A percentile compares a stretch with the other conserved stretches of the same genome.
Conservation (phyloP, 2,888 invertebrate species). For the Dryococelus australis region DNA sequence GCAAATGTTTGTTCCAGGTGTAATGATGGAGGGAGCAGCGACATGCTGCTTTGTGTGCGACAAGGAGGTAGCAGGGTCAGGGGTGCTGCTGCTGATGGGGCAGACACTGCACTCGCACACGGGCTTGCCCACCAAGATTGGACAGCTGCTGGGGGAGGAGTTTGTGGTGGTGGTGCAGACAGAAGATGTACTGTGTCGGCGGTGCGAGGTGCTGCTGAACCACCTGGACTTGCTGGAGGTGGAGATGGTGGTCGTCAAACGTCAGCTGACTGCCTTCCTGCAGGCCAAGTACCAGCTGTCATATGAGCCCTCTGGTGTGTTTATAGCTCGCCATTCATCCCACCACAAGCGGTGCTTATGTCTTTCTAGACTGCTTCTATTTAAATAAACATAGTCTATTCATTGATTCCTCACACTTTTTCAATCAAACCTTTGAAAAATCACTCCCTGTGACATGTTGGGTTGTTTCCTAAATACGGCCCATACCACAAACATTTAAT, state of each 20-base stretch:
- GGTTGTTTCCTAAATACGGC: too few species aligned
- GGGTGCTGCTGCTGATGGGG: conserved; percentile 52
- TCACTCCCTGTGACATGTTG: too few species aligned
- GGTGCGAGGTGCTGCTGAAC: conserved; percentile 60
- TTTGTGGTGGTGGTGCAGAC: conserved; percentile 61
- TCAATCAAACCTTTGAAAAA: too few species aligned
- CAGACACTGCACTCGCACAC: conserved; percentile 58
- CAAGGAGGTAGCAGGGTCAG: conserved; percentile 55
- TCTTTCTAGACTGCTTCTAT: too few species aligned
- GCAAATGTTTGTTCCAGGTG: too few species aligned
- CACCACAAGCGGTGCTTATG: too few species aligned
- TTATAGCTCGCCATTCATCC: too few species aligned
- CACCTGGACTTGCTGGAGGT: conserved; percentile 61
- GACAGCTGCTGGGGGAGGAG: conserved; percentile 60
- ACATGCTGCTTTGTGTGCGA: conserved; percentile 59
- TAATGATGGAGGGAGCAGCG: not conserved
- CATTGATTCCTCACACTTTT: too few species aligned
- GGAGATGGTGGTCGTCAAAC: conserved; percentile 58
- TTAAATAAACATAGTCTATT: too few species aligned
- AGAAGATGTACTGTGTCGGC: conserved; percentile 60
- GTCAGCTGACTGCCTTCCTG: conserved; percentile 48
- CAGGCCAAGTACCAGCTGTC: conserved; percentile 48
- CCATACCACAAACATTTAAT: too few species aligned
- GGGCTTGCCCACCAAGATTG: conserved; percentile 61
- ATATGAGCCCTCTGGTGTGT: too few species aligned